Base-by-base conservation (phyloP, 2,113 vertebrate species). In the Thunnus thynnus region DNA sequence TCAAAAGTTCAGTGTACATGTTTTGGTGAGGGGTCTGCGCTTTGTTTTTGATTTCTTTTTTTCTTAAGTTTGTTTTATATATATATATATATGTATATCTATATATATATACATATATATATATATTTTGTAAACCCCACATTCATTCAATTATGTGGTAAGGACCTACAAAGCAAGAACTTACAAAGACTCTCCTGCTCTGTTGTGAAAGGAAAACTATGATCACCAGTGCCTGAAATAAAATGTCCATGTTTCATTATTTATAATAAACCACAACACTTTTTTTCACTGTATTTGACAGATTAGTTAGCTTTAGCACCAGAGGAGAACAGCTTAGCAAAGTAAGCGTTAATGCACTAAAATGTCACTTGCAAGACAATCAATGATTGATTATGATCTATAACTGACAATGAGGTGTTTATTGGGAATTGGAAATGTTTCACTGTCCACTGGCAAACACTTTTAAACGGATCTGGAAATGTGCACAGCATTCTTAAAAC, bases 281-380 rank as follows among this genome's bases (percentile, higher is more conserved):
- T 36, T 66, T 41, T 82, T 70, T 72, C 30, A 30, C 68, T 57
- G 12, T n/a, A 55, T 56, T 14, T 46, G 3, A 47, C 3, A 52
- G 54, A 27, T 68, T n/a, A 27, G n/a, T 65, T 60, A 63, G 61
- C 13, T 70, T 72, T 13, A 50, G 12, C 51, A 32, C 5, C 41
- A 20, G 25, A 54, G 17, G 25, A 44, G 55, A 86, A 62, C 25
- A 54, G 17, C 46, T 58, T 22, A 20, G 27, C 48, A 67, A 55
- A 46, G 36, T 36, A 9, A 22, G 8, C n/a, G 27, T 67, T 20
- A 55, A 51, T 66, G 46, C 48, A 57, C 50, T 65, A 48, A 30
- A n/a, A 78, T 70, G 58, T 77, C 12, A 47, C 51, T 67, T 80
- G 83, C 72, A 64, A 70, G 89, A 92, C 91, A 93, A 93, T 93